phyloP scores from a whole-genome alignment of 1,140 invertebrate genomes.

The Drosophila nasuta region DNA sequence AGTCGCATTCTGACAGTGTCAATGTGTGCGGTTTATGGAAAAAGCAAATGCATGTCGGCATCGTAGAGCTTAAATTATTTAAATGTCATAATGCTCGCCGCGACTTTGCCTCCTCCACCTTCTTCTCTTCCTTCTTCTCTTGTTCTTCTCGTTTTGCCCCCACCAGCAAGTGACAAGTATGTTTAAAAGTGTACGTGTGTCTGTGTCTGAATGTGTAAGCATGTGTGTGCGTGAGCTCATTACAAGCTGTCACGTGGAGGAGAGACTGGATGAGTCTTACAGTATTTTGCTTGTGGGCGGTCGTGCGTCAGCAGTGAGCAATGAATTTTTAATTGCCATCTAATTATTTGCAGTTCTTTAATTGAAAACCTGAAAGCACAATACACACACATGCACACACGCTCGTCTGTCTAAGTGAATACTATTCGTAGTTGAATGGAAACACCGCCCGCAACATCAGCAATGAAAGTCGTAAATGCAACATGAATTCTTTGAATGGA shows the following conservation, averaged over 20 bases:
- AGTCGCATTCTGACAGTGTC: slow-evolving; percentile 18
- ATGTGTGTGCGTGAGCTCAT: slow-evolving; percentile 48
- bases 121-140: not conserved
- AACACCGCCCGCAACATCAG: not conserved
- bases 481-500: slow-evolving; percentile 19
- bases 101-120: slow-evolving; percentile 7
- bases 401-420: slow-evolving; percentile 22
- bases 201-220: not conserved
- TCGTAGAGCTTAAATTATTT: slow-evolving; percentile 64
- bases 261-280: slow-evolving; percentile 37
- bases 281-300: slow-evolving; percentile 31
- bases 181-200: slow-evolving; percentile 1
- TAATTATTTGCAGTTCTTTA: slow-evolving; percentile 74
- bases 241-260: slow-evolving; percentile 54
- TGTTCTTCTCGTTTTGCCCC: not conserved
- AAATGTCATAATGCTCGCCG: slow-evolving; percentile 56
- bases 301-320: slow-evolving; percentile 40
- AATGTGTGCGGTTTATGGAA: slow-evolving; percentile 46
- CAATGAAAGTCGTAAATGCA: slow-evolving; percentile 23
- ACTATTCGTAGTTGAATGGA: slow-evolving; percentile 10
- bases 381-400: not conserved
- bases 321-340: slow-evolving; percentile 72
- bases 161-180: not conserved
- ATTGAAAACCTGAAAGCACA: slow-evolving; percentile 59
- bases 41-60: slow-evolving; percentile 62